Evolutionary conservation across 1,140 invertebrate species (phyloP).

Genomic region (Neotoxoptera formosana): DNA sequence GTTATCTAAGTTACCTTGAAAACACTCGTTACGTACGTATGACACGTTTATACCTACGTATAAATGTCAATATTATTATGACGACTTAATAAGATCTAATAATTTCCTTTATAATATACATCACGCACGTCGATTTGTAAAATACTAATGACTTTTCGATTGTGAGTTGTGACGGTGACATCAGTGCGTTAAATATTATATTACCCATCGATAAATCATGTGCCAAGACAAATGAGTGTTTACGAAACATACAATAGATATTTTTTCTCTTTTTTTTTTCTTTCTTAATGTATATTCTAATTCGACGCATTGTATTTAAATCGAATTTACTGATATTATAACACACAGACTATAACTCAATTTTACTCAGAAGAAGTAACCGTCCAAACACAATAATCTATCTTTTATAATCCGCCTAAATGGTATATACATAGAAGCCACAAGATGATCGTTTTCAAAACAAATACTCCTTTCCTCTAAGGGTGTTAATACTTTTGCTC

Average conservation of each 20-base stretch:
- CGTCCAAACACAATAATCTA: neutral
- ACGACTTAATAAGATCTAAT: constrained; percentile 13
- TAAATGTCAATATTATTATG: constrained; percentile 29
- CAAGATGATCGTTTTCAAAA: neutral
- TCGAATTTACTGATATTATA: neutral
- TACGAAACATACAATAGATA: neutral
- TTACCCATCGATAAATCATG: constrained; percentile 27
- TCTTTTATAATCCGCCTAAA: neutral
- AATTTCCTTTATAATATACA: constrained; percentile 16
- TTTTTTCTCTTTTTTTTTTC: neutral
- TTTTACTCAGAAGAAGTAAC: neutral
- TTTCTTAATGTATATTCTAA: neutral
- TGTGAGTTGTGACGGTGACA: neutral
- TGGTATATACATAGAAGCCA: neutral
- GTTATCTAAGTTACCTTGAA: constrained; percentile 40
- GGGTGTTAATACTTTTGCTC: too few species aligned
- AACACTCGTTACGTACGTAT: constrained; percentile 3
- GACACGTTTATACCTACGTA: neutral
- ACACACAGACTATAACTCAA: neutral
- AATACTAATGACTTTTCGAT: constrained; percentile 36
- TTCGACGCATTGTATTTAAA: neutral
- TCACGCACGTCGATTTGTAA: neutral
- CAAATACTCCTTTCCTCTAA: neutral
- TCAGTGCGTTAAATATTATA: neutral
- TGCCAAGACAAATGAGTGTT: neutral